phyloP scores from a whole-genome alignment of 2,797 vertebrate species.

The Sebastes dallii region DNA sequence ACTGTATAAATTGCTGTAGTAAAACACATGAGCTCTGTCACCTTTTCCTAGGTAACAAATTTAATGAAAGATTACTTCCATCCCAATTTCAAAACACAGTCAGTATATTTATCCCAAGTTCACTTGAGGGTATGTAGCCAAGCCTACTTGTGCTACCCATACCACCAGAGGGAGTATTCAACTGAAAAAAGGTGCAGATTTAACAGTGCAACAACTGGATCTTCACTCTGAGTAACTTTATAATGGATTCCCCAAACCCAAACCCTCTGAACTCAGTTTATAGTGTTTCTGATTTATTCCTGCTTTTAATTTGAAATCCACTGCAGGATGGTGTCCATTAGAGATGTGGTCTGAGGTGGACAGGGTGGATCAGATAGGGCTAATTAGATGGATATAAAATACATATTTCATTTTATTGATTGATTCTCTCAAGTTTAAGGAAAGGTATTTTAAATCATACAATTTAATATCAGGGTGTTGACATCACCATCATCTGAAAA shows the following conservation, averaged over 20 bases:
- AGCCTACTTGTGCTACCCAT: constrained; percentile 33
- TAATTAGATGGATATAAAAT: not conserved
- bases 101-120: not conserved
- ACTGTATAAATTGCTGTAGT: not conserved
- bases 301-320: not conserved
- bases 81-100: not conserved
- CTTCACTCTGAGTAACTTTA: constrained; percentile 29
- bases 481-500: not conserved
- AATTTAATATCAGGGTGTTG: not conserved
- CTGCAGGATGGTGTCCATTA: not conserved
- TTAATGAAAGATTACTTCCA: not conserved
- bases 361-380: not conserved
- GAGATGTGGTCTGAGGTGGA: not conserved
- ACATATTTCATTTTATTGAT: not conserved
- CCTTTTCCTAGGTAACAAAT: not conserved
- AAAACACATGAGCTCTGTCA: not conserved
- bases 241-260: not conserved
- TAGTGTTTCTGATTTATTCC: not conserved
- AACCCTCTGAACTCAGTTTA: not conserved
- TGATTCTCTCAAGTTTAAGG: not conserved
- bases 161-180: constrained; percentile 82
- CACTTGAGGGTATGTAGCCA: constrained; percentile 2
- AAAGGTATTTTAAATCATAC: not conserved
- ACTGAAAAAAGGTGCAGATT: constrained; percentile 40
- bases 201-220: constrained; percentile 55